These are phyloP conservation scores for Hipposideros larvatus DNA, from an alignment of 2,797 vertebrate species.

Conservation along the genomic window DNA sequence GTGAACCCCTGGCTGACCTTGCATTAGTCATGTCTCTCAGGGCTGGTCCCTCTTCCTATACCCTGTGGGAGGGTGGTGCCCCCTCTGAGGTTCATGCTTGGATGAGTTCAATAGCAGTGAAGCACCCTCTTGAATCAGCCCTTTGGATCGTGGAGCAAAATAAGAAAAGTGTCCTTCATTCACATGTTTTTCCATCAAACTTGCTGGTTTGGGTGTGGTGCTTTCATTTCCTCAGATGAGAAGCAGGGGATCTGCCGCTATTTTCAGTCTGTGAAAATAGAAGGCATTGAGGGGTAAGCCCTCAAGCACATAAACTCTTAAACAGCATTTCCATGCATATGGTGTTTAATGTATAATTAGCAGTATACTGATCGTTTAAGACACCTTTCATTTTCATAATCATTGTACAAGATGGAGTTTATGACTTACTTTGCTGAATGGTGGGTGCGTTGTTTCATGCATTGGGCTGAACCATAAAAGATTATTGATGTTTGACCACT, in stretches of 20 bases:
- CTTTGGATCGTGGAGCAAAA: constrained; percentile 69
- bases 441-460: background rate
- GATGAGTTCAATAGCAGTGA: constrained; percentile 79
- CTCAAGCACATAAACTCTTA: background rate
- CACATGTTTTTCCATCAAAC: constrained; percentile 78
- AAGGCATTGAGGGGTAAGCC: background rate
- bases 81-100: constrained; percentile 70
- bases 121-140: constrained; percentile 79
- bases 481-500: background rate
- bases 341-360: background rate
- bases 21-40: constrained; percentile 78
- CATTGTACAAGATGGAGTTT: background rate
- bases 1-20: constrained; percentile 75
- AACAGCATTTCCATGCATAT: background rate
- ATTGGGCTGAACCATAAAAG: background rate
- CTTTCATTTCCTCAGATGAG: constrained; percentile 66
- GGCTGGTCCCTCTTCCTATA: constrained; percentile 55
- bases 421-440: constrained; percentile 18
- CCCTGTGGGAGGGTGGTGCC: constrained; percentile 73
- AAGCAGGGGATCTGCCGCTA: constrained; percentile 2
- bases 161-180: constrained; percentile 77
- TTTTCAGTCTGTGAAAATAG: constrained; percentile 63
- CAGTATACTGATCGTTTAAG: background rate
- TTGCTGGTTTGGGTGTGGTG: constrained; percentile 77
- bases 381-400: constrained; percentile 2